Evolutionary conservation across 2,888 invertebrate species (phyloP), one percentile per base, ranked within the genome.

Genomic region (Ophioninae sp.): DNA sequence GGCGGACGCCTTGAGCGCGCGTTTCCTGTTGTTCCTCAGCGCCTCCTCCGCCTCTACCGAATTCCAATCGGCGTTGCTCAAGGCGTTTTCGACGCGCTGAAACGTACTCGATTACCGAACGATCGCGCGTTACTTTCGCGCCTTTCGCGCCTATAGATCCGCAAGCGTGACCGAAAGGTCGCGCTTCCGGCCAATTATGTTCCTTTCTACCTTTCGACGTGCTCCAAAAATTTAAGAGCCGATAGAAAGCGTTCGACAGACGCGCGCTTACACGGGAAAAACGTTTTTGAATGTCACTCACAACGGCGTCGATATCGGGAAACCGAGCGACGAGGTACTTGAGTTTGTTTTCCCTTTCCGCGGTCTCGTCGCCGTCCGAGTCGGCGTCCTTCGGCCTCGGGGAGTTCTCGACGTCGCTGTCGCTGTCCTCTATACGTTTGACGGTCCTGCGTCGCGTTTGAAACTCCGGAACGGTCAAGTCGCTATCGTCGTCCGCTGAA

Each of bases 241-340:
- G 3, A 3, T 1, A 3, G 30, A 1, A 1, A 30, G 2, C 30
- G 30, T 30, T 30, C 30, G 30, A 30, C 2, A 30, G 30, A 30
- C n/a, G n/a, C n/a, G n/a, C n/a, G n/a, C n/a, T n/a, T n/a, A n/a
- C n/a, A n/a, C n/a, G n/a, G n/a, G n/a, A 30, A 30, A 30, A 30
- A 30, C 30, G 30, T 30, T 30, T 30, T 30, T 30, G 2, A 30
- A 30, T 30, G 30, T 13, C 83, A 91, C 93, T 92, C 92, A 95
- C 96, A 92, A 94, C 93, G 44, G 94, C 94, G 85, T 95, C 94
- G 87, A 95, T 93, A 79, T 94, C 94, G 6, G 96, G 95, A 88
- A 95, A 95, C 93, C 95, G 94, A 89, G 95, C 94, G 85, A 94
- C 92, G 93, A 96, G 94, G 91, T 95, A 95, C 89, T 94, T 94